Evolutionary conservation across 2,888 invertebrate genomes (phyloP).

Genomic region (Noctua pronuba): DNA sequence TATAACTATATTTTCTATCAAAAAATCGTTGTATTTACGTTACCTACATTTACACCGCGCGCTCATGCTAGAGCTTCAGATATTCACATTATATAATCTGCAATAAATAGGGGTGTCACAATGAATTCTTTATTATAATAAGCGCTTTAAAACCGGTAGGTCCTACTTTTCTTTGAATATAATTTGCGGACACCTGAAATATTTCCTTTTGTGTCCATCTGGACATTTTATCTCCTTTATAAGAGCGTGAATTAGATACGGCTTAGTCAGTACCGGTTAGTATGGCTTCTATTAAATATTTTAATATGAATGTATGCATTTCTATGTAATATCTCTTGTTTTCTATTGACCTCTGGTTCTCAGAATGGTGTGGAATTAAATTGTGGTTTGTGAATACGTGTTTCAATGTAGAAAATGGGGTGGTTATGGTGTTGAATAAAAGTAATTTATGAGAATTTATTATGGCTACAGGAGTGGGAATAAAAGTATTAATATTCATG

Average conservation of each 20-base stretch:
- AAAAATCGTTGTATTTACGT: too few species aligned
- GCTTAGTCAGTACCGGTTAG: too few species aligned
- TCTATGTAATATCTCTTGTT: constrained; percentile 50
- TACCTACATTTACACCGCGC: too few species aligned
- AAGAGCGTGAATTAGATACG: constrained; percentile 60
- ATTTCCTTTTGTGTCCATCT: constrained; percentile 66
- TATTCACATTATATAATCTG: constrained; percentile 1
- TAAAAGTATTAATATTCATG: constrained; percentile 48
- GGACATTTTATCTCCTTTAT: constrained; percentile 36
- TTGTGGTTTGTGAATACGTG: constrained; percentile 39
- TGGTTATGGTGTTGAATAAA: constrained; percentile 58
- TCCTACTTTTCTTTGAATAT: constrained; percentile 43
- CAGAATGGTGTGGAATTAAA: constrained; percentile 54
- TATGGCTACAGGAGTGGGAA: constrained; percentile 26
- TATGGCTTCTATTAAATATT: constrained; percentile 55
- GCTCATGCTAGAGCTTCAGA: not conserved
- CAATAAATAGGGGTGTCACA: constrained; percentile 41
- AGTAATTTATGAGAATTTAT: constrained; percentile 37
- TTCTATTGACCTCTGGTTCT: constrained; percentile 59
- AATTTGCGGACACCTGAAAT: constrained; percentile 68
- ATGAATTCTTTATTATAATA: constrained; percentile 60
- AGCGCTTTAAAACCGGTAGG: constrained; percentile 29
- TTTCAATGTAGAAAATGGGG: constrained; percentile 53
- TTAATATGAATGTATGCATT: constrained; percentile 53
- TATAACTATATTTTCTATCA: too few species aligned